Evolutionary conservation across 2,888 invertebrate genomes (phyloP).

Genomic region (Tridacna crocea): DNA sequence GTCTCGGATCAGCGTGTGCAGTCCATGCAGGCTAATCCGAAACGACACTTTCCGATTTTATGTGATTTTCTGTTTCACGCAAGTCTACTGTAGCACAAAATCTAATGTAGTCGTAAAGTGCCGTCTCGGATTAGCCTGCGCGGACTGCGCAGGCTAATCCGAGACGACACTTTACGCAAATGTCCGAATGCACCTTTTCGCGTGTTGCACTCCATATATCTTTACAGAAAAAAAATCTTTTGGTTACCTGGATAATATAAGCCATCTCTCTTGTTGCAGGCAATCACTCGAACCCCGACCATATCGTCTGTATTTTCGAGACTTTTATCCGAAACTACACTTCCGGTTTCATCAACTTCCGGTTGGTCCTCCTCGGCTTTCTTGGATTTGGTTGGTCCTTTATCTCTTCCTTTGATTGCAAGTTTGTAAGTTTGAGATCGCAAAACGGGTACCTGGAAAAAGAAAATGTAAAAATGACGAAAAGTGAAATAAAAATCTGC

Average conservation of each 20-base stretch:
- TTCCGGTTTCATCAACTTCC: constrained; percentile 21
- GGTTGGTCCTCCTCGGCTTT: not conserved
- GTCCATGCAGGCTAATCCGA: too few relatives aligned
- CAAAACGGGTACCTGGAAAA: constrained; percentile 6
- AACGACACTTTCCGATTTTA: too few relatives aligned
- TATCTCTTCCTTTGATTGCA: not conserved
- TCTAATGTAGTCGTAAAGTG: too few relatives aligned
- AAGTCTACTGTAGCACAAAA: too few relatives aligned
- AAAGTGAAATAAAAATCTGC: too few relatives aligned
- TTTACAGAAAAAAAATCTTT: not conserved
- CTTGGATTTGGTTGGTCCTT: not conserved
- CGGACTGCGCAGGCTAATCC: not conserved
- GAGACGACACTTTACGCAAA: not conserved
- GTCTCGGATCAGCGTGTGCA: too few relatives aligned
- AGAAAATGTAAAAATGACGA: too few relatives aligned
- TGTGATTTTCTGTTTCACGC: too few relatives aligned
- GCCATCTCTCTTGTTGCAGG: constrained; percentile 77
- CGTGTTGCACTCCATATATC: too few relatives aligned
- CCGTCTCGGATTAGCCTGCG: too few relatives aligned
- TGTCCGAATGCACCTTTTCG: not conserved
- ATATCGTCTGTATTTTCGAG: constrained; percentile 51
- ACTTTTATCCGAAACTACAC: constrained; percentile 13
- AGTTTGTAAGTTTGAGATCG: not conserved
- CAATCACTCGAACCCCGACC: constrained; percentile 79
- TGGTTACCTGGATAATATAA: constrained; percentile 80